A percentile compares a stretch with the other conserved stretches of the same genome.
phyloP scores from a whole-genome alignment of 2,113 vertebrate species.

The Pelobates fuscus region DNA sequence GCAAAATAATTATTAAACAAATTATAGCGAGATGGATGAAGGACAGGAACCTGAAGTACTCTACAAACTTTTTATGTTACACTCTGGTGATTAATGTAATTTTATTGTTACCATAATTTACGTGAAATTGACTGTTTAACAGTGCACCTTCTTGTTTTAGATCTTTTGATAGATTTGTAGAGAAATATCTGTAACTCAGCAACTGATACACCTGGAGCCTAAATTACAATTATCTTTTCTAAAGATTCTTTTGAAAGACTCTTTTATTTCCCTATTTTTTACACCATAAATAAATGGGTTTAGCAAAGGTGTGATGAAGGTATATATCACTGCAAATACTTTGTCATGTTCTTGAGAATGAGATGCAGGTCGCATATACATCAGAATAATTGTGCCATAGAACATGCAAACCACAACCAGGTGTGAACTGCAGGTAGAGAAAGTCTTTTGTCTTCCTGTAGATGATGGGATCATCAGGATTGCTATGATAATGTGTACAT shows the following conservation, averaged over 20 bases:
- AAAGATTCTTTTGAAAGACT: slow-evolving; percentile 1
- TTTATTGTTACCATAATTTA: no score
- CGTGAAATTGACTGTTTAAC: no score
- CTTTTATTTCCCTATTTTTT: slow-evolving; percentile 45
- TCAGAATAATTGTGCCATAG: slow-evolving; percentile 43
- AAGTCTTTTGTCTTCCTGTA: slow-evolving; percentile 12
- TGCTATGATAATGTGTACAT: slow-evolving; percentile 3
- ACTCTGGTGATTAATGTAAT: no score
- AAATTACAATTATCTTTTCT: not conserved
- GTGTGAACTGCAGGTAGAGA: slow-evolving; percentile 33
- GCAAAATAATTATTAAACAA: no score
- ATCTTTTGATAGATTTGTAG: no score
- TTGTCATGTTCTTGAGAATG: slow-evolving; percentile 29
- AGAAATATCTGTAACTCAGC: no score
- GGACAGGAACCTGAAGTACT: no score
- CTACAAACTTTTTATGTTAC: no score
- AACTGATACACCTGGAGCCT: no score
- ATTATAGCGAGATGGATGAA: no score
- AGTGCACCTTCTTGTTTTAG: no score
- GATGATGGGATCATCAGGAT: slow-evolving; percentile 12
- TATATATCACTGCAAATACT: slow-evolving; percentile 27
- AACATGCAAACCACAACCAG: slow-evolving; percentile 41
- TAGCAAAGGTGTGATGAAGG: slow-evolving; percentile 20
- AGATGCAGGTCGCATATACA: slow-evolving; percentile 40
- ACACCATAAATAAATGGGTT: slow-evolving; percentile 51